Percentiles rank a stretch among this genome's conserved stretches.
phyloP scores from a whole-genome alignment of 92 coral and sea anemone species.

The Epizoanthus rinbou region DNA sequence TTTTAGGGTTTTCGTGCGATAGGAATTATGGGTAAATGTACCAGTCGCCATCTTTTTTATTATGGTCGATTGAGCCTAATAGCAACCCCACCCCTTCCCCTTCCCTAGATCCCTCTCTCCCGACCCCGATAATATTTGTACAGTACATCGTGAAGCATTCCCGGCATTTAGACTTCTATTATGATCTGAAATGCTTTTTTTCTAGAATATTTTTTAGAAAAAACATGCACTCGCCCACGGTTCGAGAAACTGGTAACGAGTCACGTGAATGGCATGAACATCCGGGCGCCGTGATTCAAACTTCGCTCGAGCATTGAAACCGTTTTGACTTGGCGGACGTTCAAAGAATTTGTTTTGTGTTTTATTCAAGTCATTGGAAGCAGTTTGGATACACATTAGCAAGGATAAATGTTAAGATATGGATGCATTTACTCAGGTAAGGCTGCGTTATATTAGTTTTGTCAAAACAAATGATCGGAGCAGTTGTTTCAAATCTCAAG shows the following conservation, averaged over 20 bases:
- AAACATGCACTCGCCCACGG: no score
- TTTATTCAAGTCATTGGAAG: conserved; percentile 21
- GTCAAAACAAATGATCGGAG: neutral
- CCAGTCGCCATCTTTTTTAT: no score
- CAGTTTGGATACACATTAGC: conserved; percentile 11
- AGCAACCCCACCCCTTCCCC: no score
- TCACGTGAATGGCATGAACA: conserved; percentile 63
- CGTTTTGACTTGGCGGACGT: conserved; percentile 60
- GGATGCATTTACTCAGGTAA: conserved; percentile 45
- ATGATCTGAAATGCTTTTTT: no score
- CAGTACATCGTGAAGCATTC: no score
- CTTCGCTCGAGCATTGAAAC: conserved; percentile 59
- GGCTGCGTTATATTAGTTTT: neutral
- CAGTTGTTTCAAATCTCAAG: neutral
- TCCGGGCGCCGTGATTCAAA: conserved; percentile 81
- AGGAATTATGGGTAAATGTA: no score
- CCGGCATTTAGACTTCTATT: no score
- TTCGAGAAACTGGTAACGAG: conserved; percentile 25
- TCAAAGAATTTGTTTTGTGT: neutral
- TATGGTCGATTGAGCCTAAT: no score
- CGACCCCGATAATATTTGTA: no score
- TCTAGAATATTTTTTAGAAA: no score
- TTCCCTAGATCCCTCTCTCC: no score
- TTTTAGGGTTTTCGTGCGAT: no score
- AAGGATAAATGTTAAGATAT: conserved; percentile 1